Conservation (phyloP, 2,113 vertebrate species). For the Triplophysa tibetana region DNA sequence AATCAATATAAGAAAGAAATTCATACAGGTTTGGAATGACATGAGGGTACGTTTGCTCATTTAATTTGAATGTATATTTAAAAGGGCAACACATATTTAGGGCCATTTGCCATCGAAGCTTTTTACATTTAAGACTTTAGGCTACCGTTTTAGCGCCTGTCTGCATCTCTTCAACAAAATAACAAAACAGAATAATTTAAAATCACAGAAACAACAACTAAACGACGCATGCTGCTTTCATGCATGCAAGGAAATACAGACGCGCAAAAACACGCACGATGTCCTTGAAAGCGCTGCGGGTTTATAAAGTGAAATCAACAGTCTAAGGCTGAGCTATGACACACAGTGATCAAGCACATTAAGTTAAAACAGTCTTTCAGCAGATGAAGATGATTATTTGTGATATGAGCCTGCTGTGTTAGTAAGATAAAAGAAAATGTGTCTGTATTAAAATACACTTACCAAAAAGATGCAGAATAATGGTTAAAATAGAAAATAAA, state of each 20-base stretch:
- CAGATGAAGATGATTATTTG: slow-evolving; percentile 14
- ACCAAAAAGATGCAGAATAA: neutral
- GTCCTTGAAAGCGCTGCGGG: neutral
- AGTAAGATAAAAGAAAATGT: neutral
- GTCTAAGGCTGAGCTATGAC: slow-evolving; percentile 49
- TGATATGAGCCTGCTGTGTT: slow-evolving; percentile 11
- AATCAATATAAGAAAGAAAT: neutral
- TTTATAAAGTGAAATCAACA: slow-evolving; percentile 51
- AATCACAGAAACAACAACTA: neutral
- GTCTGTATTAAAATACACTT: neutral
- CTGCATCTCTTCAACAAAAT: neutral
- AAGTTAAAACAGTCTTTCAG: slow-evolving; percentile 54
- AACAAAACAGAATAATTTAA: neutral
- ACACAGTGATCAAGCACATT: slow-evolving; percentile 52
- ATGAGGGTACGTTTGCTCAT: too few species aligned
- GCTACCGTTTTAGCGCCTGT: neutral
- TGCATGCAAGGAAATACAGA: slow-evolving; percentile 5
- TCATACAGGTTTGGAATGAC: neutral
- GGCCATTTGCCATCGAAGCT: too few species aligned
- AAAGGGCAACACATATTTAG: neutral
- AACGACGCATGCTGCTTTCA: neutral
- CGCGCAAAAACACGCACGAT: neutral
- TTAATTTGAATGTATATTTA: neutral
- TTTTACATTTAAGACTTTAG: neutral
- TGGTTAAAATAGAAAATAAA: neutral